Conservation (phyloP, 2,797 vertebrate species). For the Scarus forsteni region DNA sequence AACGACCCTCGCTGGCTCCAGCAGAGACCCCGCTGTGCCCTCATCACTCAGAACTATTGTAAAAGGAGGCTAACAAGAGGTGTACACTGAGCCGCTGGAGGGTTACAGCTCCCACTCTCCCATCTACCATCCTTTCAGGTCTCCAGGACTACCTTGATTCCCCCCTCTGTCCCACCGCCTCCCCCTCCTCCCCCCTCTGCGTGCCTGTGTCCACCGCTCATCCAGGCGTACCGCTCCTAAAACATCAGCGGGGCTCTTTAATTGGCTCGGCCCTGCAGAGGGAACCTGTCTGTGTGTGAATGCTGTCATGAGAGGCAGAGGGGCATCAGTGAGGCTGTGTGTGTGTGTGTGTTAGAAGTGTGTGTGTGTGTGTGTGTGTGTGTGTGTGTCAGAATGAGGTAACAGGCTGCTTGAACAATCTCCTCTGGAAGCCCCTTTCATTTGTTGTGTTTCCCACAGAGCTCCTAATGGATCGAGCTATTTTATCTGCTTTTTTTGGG, state of each 20-base stretch:
- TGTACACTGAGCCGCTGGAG: conserved; percentile 22
- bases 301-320: conserved; percentile 57
- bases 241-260: conserved; percentile 75
- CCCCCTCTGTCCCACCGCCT: background rate
- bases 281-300: conserved; percentile 62
- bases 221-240: conserved; percentile 62
- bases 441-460: conserved; percentile 68
- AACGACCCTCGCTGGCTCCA: background rate
- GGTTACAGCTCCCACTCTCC: conserved; percentile 34
- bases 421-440: conserved; percentile 64
- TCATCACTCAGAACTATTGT: background rate
- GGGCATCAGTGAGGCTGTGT: conserved; percentile 7
- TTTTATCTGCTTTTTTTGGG: conserved; percentile 35
- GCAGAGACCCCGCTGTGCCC: background rate
- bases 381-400: conserved; percentile 60
- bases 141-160: conserved; percentile 70
- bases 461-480: conserved; percentile 64
- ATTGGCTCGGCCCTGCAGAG: conserved; percentile 73
- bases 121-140: conserved; percentile 56
- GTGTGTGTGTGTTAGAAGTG: conserved; percentile 19
- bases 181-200: background rate
- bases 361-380: conserved; percentile 17
- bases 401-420: conserved; percentile 65
- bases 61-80: conserved; percentile 33
- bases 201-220: conserved; percentile 48